A percentile compares a stretch with the other conserved stretches of the same genome.
Evolutionary conservation across 2,797 vertebrate species (phyloP).

Genomic region (Cryptoblepharus egeriae): DNA sequence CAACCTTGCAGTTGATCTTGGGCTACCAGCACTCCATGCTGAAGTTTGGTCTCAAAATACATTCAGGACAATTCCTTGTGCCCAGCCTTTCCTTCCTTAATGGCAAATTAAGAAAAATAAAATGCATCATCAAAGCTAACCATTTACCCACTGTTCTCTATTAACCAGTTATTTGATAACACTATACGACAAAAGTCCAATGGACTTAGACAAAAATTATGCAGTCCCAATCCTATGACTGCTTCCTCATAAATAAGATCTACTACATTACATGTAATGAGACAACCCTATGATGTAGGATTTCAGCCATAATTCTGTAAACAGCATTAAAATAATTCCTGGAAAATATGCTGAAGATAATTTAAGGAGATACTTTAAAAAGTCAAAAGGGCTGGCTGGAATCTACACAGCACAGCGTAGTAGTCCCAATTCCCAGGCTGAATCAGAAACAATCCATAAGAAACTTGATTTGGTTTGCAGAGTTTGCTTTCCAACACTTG

Average conservation of each 20-base stretch:
- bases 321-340: neutral
- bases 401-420: neutral
- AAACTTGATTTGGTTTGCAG: neutral
- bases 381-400: neutral
- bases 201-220: neutral
- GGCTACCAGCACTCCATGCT: neutral
- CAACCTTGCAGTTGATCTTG: neutral
- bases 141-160: neutral
- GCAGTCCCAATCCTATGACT: too few relatives aligned
- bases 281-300: too few relatives aligned
- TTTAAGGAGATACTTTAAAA: neutral
- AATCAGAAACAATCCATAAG: neutral
- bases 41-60: neutral
- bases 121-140: neutral
- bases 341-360: neutral
- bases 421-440: neutral
- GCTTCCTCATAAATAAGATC: too few relatives aligned
- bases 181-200: neutral
- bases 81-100: neutral
- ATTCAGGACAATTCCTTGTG: rapidly evolving
- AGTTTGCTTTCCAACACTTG: neutral
- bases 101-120: neutral
- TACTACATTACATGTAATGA: too few relatives aligned
- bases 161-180: neutral
- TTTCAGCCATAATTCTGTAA: neutral